Evolutionary conservation across 2,113 vertebrate genomes (phyloP), one percentile per base, ranked within the genome.

Genomic region (Notiomystis cincta): DNA sequence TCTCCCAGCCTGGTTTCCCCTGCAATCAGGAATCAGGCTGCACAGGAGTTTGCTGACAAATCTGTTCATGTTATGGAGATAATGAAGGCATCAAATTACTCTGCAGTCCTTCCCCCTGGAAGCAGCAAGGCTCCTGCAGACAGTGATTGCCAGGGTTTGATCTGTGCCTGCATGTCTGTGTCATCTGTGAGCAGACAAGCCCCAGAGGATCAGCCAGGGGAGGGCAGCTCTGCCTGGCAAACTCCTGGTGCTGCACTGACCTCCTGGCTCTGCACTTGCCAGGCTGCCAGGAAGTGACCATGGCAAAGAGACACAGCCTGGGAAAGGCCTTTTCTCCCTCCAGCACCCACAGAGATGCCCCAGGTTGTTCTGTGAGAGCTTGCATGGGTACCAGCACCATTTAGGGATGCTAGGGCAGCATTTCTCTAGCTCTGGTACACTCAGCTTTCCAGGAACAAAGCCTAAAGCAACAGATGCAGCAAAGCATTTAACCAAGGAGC

Each of bases 51-150:
- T 96, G 90, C 95, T 96, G 96, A 97, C 95, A 97, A 96, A 97
- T 95, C 96, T 93, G 83, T 96, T 96, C 95, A 27, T 96, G 91
- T 95, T 96, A 90, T 71, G 78, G 91, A 96, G 96, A 97, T 95
- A 96, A 97, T 97, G 91, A 97, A 96, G 95, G 95, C 95, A 96
- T 97, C 96, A 95, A 97, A 96, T 94, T 96, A 95, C 95, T 83
- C 38, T 45, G 92, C 93, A 38, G 70, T 97, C 90, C 92, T 95
- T 97, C 90, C 90, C 94, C 88, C 88, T 97, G 93, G 94, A 97
- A 96, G 93, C 93, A 82, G 72, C 0, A 3, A 90, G 85, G 85
- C 87, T 95, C 54, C 84, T 72, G 91, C 93, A 93, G 90, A 15
- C 71, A 80, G 95, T 9, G 72, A 82, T 92, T 96, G 92, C 92